These are phyloP conservation scores for Drosophila cardini DNA, from an alignment of 1,140 invertebrate genomes.

Conservation along the genomic window DNA sequence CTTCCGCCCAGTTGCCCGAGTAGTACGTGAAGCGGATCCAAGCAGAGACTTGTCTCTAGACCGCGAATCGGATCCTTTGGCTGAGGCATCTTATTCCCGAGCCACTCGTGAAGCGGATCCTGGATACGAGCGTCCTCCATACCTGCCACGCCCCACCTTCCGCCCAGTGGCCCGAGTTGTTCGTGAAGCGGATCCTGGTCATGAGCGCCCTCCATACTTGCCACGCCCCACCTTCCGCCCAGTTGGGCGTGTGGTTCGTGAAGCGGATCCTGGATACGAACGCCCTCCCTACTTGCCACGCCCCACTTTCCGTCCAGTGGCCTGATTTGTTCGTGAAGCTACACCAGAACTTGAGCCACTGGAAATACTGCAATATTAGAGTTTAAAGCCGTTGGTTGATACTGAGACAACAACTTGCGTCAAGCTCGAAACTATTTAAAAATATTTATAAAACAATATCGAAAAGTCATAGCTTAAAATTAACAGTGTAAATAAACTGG, in stretches of 20 bases:
- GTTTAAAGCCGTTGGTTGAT: background rate
- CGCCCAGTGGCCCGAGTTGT: background rate
- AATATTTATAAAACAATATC: background rate
- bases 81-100: too few relatives aligned
- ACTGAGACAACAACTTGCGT: too few relatives aligned
- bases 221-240: conserved; percentile 10
- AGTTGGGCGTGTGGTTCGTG: background rate
- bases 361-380: background rate
- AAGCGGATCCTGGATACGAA: conserved; percentile 1
- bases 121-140: conserved; percentile 4
- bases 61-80: too few relatives aligned
- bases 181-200: background rate
- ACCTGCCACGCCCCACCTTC: conserved; percentile 2
- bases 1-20: background rate
- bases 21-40: conserved; percentile 16
- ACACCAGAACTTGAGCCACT: background rate
- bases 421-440: background rate
- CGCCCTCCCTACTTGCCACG: conserved; percentile 17
- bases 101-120: conserved; percentile 2
- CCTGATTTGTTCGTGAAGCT: background rate
- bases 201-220: conserved; percentile 1
- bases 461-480: background rate
- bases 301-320: conserved; percentile 10
- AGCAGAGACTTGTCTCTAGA: too few relatives aligned
- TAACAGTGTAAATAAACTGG: background rate